These are phyloP conservation scores for Odocoileus virginianus DNA, from an alignment of 2,113 vertebrate species.

Conservation along the genomic window DNA sequence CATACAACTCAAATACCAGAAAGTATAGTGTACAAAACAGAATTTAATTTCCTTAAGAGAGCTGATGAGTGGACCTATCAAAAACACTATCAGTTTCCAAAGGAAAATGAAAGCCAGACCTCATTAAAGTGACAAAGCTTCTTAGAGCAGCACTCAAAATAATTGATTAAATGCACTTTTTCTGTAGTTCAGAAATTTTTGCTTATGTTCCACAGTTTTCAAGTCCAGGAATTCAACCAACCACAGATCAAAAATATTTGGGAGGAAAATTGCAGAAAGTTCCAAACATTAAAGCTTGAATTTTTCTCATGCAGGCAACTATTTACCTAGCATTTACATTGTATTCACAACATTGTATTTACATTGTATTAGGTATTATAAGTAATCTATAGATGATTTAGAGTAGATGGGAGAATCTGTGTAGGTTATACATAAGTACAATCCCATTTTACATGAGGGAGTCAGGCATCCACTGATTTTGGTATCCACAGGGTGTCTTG, in stretches of 20 bases:
- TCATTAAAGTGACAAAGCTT: not conserved
- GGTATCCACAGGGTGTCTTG: not conserved
- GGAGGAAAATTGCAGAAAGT: not conserved
- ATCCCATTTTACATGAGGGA: not conserved
- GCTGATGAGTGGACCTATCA: not conserved
- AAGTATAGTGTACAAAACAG: not conserved
- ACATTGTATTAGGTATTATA: not conserved
- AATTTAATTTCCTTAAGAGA: constrained; percentile 25
- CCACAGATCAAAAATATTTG: not conserved
- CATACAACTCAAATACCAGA: not conserved
- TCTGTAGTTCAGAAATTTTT: not conserved
- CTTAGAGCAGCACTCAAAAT: not conserved
- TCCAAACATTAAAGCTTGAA: not conserved
- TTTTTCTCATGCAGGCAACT: not conserved
- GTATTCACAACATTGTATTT: not conserved
- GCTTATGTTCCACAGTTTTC: not conserved
- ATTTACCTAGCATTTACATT: not conserved
- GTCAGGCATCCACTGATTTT: not conserved
- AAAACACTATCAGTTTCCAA: not conserved
- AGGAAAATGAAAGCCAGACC: not conserved
- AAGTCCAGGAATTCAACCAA: not conserved
- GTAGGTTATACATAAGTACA: not conserved
- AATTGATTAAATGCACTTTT: constrained; percentile 6
- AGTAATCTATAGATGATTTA: not conserved
- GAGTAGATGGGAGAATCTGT: not conserved